These are phyloP conservation scores for Pelobates cultripes DNA, from an alignment of 2,797 vertebrate genomes.

Conservation along the genomic window DNA sequence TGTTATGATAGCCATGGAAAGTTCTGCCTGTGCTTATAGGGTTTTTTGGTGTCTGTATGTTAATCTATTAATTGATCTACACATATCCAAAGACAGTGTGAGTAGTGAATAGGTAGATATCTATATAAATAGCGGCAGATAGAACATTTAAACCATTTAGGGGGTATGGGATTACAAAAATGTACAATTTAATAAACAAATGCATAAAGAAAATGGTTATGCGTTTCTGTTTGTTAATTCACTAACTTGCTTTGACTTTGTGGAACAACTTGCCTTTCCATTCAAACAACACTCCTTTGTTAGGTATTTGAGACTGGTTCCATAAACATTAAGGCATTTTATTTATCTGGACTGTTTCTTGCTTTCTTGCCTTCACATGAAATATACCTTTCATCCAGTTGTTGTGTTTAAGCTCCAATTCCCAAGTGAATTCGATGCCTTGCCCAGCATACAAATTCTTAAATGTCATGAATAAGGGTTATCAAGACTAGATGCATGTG, in stretches of 20 bases:
- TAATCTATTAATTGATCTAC: too few relatives aligned
- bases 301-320: conserved; percentile 9
- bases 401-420: not conserved
- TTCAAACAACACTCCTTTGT: conserved; percentile 19
- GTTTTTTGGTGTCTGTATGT: too few relatives aligned
- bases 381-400: not conserved
- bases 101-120: too few relatives aligned
- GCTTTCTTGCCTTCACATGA: not conserved
- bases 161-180: too few relatives aligned
- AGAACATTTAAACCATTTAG: too few relatives aligned
- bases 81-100: too few relatives aligned
- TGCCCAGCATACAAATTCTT: not conserved
- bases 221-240: not conserved
- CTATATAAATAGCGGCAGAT: too few relatives aligned
- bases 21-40: too few relatives aligned
- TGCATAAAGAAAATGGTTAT: not conserved
- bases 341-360: conserved; percentile 29
- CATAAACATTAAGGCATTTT: conserved; percentile 19
- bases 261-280: not conserved
- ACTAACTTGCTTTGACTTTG: not conserved
- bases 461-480: too few relatives aligned
- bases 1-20: too few relatives aligned
- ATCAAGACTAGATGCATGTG: too few relatives aligned
- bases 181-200: too few relatives aligned
- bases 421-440: not conserved